Conservation (phyloP, 1,140 invertebrate species). For the Battus philenor region DNA sequence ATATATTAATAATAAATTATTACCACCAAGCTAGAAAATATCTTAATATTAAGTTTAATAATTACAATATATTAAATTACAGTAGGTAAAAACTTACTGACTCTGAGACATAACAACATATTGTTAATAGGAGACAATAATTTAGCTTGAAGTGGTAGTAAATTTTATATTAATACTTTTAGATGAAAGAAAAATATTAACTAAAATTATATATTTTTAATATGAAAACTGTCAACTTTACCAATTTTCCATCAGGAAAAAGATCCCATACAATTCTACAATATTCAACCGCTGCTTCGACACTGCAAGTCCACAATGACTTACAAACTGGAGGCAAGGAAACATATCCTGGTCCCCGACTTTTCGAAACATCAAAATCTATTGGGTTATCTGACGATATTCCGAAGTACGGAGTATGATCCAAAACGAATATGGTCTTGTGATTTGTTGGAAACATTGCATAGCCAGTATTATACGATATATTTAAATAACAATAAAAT, state of each 20-base stretch:
- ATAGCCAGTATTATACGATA: conserved; percentile 1
- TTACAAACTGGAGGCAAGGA: conserved; percentile 85
- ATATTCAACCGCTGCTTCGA: conserved; percentile 96
- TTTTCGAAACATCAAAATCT: conserved; percentile 91
- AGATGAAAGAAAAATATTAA: too few relatives aligned
- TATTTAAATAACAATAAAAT: too few relatives aligned
- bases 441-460: conserved; percentile 81
- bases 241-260: conserved; percentile 91
- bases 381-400: conserved; percentile 90
- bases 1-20: too few relatives aligned
- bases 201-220: too few relatives aligned
- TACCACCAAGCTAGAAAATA: too few relatives aligned
- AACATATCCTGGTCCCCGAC: conserved; percentile 80
- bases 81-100: too few relatives aligned
- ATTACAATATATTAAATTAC: too few relatives aligned
- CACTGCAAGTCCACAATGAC: conserved; percentile 95
- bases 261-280: conserved; percentile 97
- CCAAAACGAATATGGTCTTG: conserved; percentile 96
- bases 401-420: conserved; percentile 93
- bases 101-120: too few relatives aligned
- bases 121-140: too few relatives aligned
- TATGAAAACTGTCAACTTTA: conserved; percentile 57
- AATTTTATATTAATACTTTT: too few relatives aligned
- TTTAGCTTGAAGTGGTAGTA: too few relatives aligned
- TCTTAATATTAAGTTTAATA: too few relatives aligned